Base-by-base conservation (phyloP, 2,888 invertebrate genomes). In the Mechanitis mazaeus region DNA sequence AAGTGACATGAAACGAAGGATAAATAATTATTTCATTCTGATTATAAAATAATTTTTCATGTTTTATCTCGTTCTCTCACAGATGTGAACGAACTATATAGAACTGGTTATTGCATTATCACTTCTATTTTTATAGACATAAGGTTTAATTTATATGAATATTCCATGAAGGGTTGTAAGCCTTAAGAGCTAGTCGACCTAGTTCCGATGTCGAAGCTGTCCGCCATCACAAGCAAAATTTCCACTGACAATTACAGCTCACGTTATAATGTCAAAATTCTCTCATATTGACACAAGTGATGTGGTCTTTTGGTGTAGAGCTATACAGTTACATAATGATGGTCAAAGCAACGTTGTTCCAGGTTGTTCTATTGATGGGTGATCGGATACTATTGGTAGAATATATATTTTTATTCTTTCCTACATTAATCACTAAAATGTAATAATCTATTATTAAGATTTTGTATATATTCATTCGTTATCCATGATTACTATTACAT, bases 141-240 rank as follows among this genome's bases (percentile, higher is more conserved):
- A 64, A 60, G 60, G 59, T 20, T 68, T 71, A 64, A 63, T 64
- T 56, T 62, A 56, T 50, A 54, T 58, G 55, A 54, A 12, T 28
- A 54, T 45, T 55, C 55, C 54, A 58, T 60, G 64, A 63, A 62
- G 53, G 56, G 68, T 72, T 75, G 80, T 78, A 76, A 69, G 74
- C 81, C 81, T 84, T 81, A 82, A 85, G 85, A 80, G 77, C 70
- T 73, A 75, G 77, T 79, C 85, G 85, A 85, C 85, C 84, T 74
- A 85, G 81, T 83, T 83, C 65, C 75, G 72, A 76, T 75, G 80
- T 82, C 84, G 79, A 84, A 81, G 79, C 75, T 38, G 1, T 11
- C 11, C 42, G 76, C 77, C 79, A 64, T 65, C 61, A 67, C 65
- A 64, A 78, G 80, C 78, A 75, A 65, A 64, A 66, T 62, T 66